Evolutionary conservation across 2,888 invertebrate species (phyloP), one percentile per base, ranked within the genome.

Genomic region (Pyrocoelia pectoralis): DNA sequence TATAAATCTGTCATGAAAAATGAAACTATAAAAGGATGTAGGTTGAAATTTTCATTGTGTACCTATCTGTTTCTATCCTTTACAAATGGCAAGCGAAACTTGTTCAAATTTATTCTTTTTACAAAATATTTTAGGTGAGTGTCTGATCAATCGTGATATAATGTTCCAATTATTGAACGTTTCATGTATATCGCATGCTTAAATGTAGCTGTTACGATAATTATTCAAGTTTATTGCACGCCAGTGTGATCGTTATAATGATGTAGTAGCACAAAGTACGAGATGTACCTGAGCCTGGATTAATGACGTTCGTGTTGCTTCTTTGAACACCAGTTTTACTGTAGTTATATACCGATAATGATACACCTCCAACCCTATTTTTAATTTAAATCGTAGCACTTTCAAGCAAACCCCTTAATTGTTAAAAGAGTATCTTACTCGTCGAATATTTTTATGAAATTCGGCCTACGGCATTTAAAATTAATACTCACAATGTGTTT

Each of bases 151-250:
- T 74, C 69, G 67, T 72, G 71, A 71, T 70, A 69, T 72, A 73
- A 73, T 71, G 71, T 72, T 71, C 72, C 73, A 74, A 73, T 76
- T 73, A 74, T 72, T 69, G 72, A 72, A 69, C 69, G 69, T 63
- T 67, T 67, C 67, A 67, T 61, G 24, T 50, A 69, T 68, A 65
- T 60, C 60, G 61, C 64, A 66, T 48, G 70, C 55, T 63, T 61
- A 67, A 70, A 68, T 62, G 62, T 65, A 68, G 61, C 68, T 68
- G 61, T 67, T 57, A 65, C 68, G 50, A 62, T 75, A 74, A 74
- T 75, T 75, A 75, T 74, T 72, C 74, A 61, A 63, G 73, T 74
- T 74, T 73, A 73, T 73, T 70, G 72, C 76, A 75, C 74, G 74
- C 74, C 71, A 75, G 59, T 68, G 67, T 67, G 67, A 67, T 69